Evolutionary conservation across 2,888 invertebrate genomes (phyloP).

Genomic region (Trissoscelio sp.): DNA sequence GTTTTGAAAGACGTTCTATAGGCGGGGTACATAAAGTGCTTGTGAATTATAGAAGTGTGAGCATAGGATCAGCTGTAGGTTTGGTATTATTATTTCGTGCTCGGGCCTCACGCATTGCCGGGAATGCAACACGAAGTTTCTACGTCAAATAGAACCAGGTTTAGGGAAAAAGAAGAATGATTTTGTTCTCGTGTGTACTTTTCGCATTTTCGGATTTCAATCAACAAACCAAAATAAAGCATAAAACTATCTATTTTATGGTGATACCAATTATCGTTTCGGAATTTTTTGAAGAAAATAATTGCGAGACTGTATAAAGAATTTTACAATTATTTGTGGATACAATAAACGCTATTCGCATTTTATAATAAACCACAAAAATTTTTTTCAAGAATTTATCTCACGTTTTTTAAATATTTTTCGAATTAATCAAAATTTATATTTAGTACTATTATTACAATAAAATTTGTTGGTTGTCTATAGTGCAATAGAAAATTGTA

Average conservation of each 20-base stretch:
- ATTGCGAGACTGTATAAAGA: not conserved
- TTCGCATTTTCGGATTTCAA: slow-evolving; percentile 19
- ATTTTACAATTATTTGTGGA: not conserved
- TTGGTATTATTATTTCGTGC: slow-evolving; percentile 42
- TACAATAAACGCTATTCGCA: too few relatives aligned
- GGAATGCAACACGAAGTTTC: slow-evolving; percentile 36
- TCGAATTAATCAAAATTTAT: too few relatives aligned
- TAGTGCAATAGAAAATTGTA: too few relatives aligned
- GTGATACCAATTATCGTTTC: not conserved
- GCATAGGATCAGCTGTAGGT: slow-evolving; percentile 69
- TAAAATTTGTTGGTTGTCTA: too few relatives aligned
- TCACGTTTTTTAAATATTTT: too few relatives aligned
- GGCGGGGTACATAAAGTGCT: slow-evolving; percentile 73
- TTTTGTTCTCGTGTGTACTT: slow-evolving; percentile 5
- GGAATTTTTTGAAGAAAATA: not conserved
- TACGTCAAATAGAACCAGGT: not conserved
- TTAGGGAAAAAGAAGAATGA: not conserved
- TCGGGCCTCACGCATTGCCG: slow-evolving; percentile 42
- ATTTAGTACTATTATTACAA: too few relatives aligned
- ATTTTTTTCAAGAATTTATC: too few relatives aligned
- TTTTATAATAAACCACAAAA: too few relatives aligned
- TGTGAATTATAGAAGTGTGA: slow-evolving; percentile 75
- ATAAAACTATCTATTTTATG: slow-evolving; percentile 1
- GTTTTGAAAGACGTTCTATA: slow-evolving; percentile 25
- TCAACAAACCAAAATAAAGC: not conserved